Evolutionary conservation across 2,888 invertebrate species (phyloP).

Genomic region (Heliconius ismenius): DNA sequence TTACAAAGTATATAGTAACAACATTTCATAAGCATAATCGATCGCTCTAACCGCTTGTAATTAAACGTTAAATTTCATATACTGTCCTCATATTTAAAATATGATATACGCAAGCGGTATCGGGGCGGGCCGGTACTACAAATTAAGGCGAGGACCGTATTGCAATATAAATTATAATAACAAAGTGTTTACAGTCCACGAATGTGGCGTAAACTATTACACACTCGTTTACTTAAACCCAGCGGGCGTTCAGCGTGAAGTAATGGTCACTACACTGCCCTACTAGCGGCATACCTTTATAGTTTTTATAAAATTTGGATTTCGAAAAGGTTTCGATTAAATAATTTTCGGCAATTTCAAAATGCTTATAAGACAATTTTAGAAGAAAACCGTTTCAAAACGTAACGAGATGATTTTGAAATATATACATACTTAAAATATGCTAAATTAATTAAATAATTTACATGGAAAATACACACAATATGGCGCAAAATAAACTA

Average conservation of each 20-base stretch:
- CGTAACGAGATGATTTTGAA: too few relatives aligned
- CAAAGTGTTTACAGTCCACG: conserved; percentile 12
- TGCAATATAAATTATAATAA: conserved; percentile 28
- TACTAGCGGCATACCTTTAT: background rate
- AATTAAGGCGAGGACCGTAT: conserved; percentile 11
- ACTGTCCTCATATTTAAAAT: conserved; percentile 23
- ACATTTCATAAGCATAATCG: background rate
- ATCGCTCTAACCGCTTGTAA: background rate
- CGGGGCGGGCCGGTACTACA: conserved; percentile 24
- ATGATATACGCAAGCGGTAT: conserved; percentile 19
- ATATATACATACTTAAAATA: too few relatives aligned
- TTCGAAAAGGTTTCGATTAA: background rate
- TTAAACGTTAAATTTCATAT: background rate
- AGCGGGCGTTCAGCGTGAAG: conserved; percentile 8
- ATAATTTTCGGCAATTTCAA: too few relatives aligned
- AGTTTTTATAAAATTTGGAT: background rate
- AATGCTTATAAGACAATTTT: too few relatives aligned
- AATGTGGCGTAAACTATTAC: conserved; percentile 25
- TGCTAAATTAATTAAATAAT: too few relatives aligned
- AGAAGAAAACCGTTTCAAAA: too few relatives aligned
- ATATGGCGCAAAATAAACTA: background rate
- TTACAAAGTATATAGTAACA: too few relatives aligned
- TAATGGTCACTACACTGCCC: conserved; percentile 1
- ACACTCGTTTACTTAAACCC: conserved; percentile 13
- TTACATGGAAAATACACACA: background rate